Base-by-base conservation (phyloP, 2,888 invertebrate genomes). In the Spisula solida region DNA sequence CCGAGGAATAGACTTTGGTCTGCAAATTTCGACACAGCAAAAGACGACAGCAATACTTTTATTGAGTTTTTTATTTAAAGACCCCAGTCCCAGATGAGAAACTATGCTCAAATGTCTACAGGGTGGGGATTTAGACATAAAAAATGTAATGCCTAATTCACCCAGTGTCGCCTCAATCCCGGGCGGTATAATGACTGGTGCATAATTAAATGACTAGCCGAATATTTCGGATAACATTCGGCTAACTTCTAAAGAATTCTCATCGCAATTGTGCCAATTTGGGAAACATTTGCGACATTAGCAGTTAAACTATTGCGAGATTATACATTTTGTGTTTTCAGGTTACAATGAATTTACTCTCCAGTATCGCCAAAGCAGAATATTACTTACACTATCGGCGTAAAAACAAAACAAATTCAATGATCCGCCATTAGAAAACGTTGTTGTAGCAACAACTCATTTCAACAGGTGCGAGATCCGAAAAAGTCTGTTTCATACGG, bases 341-440 rank as follows among this genome's bases (percentile, higher is more conserved):
- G 25, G 25, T 25, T 66, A 66, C 20, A n/a, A 8, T 66, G 25
- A 66, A 66, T 25, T 25, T 66, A 66, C 60, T 10, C 8, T 66
- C 10, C n/a, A 66, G 25, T n/a, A 66, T 25, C 25, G 60, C 0
- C 60, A 66, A 66, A 10, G 0, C 0, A 10, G n/a, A 14, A 5
- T 14, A 75, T 31, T 75, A 75, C 75, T 41, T 47, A 25, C n/a
- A 80, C 41, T 47, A 80, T 51, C 48, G 4, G 41, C n/a, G 25
- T 34, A 12, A 80, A 47, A 80, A 48, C 80, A 47, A 25, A 75
- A 75, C 25, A 75, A n/a, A n/a, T n/a, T 66, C 12, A 75, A 75
- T 18, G 31, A 51, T 85, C 85, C 48, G 85, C 85, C 85, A 85
- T 85, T 85, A 78, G 55, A 56, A 84, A 85, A 85, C 85, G 78